A percentile compares a stretch with the other conserved stretches of the same genome.
Evolutionary conservation across 2,113 vertebrate species (phyloP).

Genomic region (Chascanopsetta lugubris): DNA sequence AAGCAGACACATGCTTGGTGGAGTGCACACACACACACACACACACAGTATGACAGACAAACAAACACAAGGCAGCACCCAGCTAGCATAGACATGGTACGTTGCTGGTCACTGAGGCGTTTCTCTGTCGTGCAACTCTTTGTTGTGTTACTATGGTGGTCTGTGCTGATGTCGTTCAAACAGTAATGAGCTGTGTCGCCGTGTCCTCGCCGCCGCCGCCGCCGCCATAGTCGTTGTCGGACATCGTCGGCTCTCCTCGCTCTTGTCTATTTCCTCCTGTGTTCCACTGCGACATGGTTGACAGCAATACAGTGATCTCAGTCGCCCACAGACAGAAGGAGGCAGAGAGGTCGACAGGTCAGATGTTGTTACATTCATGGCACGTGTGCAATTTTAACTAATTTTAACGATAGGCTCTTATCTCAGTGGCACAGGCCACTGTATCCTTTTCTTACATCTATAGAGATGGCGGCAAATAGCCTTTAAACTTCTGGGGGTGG

Average conservation of each 20-base stretch:
- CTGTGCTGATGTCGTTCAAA: constrained; percentile 46
- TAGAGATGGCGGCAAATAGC: constrained; percentile 42
- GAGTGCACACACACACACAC: constrained; percentile 9
- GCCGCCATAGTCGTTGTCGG: constrained; percentile 38
- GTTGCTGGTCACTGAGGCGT: constrained; percentile 46
- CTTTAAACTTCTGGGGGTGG: neutral
- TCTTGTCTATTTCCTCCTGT: constrained; percentile 18
- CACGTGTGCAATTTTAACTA: constrained; percentile 33
- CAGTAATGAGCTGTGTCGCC: constrained; percentile 52
- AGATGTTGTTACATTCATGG: constrained; percentile 64
- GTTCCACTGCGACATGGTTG: constrained; percentile 48
- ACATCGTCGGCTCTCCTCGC: constrained; percentile 25
- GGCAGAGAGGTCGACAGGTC: constrained; percentile 9
- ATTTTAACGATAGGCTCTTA: neutral
- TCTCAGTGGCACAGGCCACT: neutral
- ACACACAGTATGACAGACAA: constrained; percentile 23
- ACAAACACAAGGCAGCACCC: constrained; percentile 45
- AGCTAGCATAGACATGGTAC: constrained; percentile 17
- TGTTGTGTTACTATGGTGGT: constrained; percentile 61
- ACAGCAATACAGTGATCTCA: constrained; percentile 65
- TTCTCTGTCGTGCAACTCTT: constrained; percentile 47
- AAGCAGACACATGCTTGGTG: constrained; percentile 50
- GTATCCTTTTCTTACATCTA: constrained; percentile 43
- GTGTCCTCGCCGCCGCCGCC: constrained; percentile 53
- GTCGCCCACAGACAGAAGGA: constrained; percentile 31